phyloP scores from a whole-genome alignment of 2,888 invertebrate species.

The Diadegma fenestrale region DNA sequence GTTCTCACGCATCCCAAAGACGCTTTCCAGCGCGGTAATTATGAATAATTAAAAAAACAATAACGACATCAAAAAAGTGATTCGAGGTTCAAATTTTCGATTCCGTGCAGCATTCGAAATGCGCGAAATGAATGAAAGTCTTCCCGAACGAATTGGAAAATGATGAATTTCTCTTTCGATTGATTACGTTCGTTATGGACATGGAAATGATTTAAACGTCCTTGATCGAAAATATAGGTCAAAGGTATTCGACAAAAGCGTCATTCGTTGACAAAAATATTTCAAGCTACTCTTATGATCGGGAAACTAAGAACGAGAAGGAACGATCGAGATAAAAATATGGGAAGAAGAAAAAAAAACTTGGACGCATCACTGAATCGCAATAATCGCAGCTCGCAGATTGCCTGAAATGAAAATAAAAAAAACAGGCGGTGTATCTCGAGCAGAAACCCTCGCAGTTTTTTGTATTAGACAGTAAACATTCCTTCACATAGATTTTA shows the following conservation, averaged over 20 bases:
- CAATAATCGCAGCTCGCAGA: constrained; percentile 29
- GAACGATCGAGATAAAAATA: not conserved
- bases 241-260: not conserved
- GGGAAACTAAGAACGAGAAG: not conserved
- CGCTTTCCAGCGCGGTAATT: not conserved
- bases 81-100: not conserved
- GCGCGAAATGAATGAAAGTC: not conserved
- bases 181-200: not conserved
- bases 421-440: not conserved
- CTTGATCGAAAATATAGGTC: constrained; percentile 25
- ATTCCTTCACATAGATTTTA: not conserved
- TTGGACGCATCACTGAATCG: constrained; percentile 11
- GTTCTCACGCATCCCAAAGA: not conserved
- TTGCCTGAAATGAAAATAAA: not conserved
- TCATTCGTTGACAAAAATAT: not conserved
- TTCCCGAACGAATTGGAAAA: not conserved
- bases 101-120: not conserved
- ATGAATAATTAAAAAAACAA: not conserved
- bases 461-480: not conserved
- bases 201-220: not conserved
- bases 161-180: not conserved
- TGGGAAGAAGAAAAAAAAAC: not conserved
- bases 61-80: not conserved
- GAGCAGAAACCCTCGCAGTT: not conserved
- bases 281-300: not conserved